Evolutionary conservation across 2,888 invertebrate genomes (phyloP), one percentile per base, ranked within the genome.

Genomic region (Andrena hattorfiana): DNA sequence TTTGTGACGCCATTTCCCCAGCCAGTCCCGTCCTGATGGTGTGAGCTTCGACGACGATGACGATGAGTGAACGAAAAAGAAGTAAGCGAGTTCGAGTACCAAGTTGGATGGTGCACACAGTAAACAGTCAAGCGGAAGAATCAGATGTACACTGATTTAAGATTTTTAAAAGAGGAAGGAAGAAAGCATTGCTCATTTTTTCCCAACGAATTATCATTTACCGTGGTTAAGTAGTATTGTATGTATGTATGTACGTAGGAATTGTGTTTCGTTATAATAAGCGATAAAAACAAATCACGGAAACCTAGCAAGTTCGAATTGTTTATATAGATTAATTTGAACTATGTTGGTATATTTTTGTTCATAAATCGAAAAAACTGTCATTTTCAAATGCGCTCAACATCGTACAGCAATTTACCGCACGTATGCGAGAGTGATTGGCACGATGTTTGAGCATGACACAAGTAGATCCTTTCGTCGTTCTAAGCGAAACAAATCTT

Each of bases 1-100:
- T 30, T 93, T 93, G 93, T 93, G 93, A 93, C 93, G 91, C 84
- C 89, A 90, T 87, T 85, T 88, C 77, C 80, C 89, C 70, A 78
- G 87, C 70, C 89, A 85, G 77, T 71, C 82, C 81, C 88, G 88
- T 87, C 88, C 83, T 62, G 84, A 77, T 51, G 81, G 42, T 67
- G 56, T 78, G 81, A 87, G 79, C 83, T 78, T 81, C 85, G 87
- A 89, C 30, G 86, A 90, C 62, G 84, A 87, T 48, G 85, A 87
- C 10, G 84, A 89, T 26, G 85, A 88, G 48, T 74, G 78, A 70
- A 82, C 48, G 76, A 76, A 79, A 28, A 71, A 84, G 51, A 74
- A 86, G 73, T 83, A 79, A 81, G 56, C 76, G 63, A 69, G 76
- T 78, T 71, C 64, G 54, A 72, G 68, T 26, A 67, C 54, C 49